phyloP scores from a whole-genome alignment of 2,888 invertebrate genomes.

The Tipula lateralis region DNA sequence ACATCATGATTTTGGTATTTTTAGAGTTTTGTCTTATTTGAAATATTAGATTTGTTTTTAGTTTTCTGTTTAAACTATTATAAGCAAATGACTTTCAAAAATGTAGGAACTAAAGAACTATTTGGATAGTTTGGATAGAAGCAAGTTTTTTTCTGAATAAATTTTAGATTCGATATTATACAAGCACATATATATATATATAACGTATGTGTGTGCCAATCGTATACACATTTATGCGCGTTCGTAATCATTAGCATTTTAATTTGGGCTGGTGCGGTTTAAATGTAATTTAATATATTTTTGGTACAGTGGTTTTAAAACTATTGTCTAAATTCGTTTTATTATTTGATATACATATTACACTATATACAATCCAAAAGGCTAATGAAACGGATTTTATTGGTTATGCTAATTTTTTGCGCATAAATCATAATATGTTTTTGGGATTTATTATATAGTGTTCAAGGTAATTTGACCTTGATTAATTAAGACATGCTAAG shows the following conservation, averaged over 20 bases:
- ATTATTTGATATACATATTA: background rate
- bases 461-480: background rate
- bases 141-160: conserved; percentile 7
- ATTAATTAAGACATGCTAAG: background rate
- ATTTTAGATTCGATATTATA: background rate
- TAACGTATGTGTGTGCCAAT: background rate
- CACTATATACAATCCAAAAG: background rate
- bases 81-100: background rate
- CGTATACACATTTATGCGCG: background rate
- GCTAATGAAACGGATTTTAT: background rate
- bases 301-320: background rate
- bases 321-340: background rate
- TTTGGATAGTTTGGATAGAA: conserved; percentile 8
- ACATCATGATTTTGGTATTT: conserved; percentile 24
- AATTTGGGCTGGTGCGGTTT: conserved; percentile 6
- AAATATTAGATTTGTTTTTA: conserved; percentile 4
- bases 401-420: background rate
- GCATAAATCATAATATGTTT: background rate
- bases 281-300: conserved; percentile 11
- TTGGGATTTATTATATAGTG: background rate
- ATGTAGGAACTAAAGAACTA: conserved; percentile 19
- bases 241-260: background rate
- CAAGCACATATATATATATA: no score
- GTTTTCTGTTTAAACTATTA: background rate
- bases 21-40: conserved; percentile 24